phyloP scores from a whole-genome alignment of 2,113 vertebrate genomes.

The Todiramphus saurophagus region DNA sequence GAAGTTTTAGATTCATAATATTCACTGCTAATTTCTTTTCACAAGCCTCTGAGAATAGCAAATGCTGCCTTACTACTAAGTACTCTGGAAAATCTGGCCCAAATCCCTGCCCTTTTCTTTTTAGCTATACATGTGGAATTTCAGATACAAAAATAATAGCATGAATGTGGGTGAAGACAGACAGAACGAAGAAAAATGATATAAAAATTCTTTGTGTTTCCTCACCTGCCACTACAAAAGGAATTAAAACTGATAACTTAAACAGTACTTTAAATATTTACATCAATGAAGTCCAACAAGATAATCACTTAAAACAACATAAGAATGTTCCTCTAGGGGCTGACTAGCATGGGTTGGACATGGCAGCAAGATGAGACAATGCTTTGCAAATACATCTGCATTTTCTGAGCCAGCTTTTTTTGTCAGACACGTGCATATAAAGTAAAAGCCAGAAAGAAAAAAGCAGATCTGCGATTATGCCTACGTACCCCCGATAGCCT shows the following conservation, averaged over 20 bases:
- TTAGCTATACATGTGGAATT: background rate
- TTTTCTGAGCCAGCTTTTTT: background rate
- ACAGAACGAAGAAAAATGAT: background rate
- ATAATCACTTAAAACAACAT: background rate
- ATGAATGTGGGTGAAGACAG: background rate
- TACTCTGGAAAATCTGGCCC: background rate
- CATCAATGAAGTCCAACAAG: background rate
- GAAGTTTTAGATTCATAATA: background rate
- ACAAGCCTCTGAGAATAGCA: background rate
- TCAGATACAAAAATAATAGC: background rate
- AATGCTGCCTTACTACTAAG: background rate
- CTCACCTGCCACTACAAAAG: background rate
- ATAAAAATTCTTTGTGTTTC: background rate
- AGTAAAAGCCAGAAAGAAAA: slow-evolving; percentile 2
- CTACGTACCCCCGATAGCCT: background rate
- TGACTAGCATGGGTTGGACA: background rate
- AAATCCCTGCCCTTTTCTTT: background rate
- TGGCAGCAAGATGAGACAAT: background rate
- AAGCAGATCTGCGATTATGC: background rate
- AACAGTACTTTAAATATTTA: slow-evolving; percentile 12
- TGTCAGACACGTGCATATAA: background rate
- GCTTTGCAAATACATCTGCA: background rate
- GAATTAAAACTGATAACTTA: slow-evolving; percentile 16
- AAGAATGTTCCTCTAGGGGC: slow-evolving; percentile 13
- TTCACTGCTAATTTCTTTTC: background rate